These are phyloP conservation scores for Hydrotaea diabolus DNA, from an alignment of 2,888 invertebrate species.

Conservation along the genomic window DNA sequence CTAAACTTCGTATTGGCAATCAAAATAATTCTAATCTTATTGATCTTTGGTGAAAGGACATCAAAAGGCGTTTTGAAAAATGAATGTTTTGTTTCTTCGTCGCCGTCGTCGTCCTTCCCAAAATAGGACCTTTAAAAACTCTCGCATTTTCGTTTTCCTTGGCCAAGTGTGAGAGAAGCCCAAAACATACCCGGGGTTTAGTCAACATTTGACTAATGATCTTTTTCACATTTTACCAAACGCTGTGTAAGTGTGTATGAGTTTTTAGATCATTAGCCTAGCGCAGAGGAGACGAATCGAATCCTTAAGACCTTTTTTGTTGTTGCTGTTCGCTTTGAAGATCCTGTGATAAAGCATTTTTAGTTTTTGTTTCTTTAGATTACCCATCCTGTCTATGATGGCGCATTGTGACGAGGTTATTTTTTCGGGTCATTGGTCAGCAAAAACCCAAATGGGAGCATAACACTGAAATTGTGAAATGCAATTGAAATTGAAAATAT, in stretches of 20 bases:
- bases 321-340: constrained; percentile 3
- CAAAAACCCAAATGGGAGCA: background rate
- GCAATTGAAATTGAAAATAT: background rate
- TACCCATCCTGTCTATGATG: too few species aligned
- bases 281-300: constrained; percentile 24
- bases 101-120: background rate
- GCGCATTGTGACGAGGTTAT: background rate
- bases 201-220: constrained; percentile 53
- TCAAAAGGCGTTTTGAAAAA: constrained; percentile 45
- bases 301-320: constrained; percentile 22
- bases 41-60: constrained; percentile 21
- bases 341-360: constrained; percentile 49
- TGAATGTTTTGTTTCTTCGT: constrained; percentile 13
- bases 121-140: constrained; percentile 36
- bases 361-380: too few species aligned
- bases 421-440: constrained; percentile 44
- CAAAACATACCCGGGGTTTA: too few species aligned
- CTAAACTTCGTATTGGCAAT: constrained; percentile 48
- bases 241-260: background rate
- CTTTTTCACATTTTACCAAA: background rate
- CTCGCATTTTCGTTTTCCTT: background rate
- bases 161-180: background rate
- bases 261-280: constrained; percentile 49
- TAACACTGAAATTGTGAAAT: background rate
- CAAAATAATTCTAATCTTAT: constrained; percentile 54